A percentile compares a stretch with the other conserved stretches of the same genome.
Conservation (phyloP, 2,888 invertebrate species). For the Drosophila recens region DNA sequence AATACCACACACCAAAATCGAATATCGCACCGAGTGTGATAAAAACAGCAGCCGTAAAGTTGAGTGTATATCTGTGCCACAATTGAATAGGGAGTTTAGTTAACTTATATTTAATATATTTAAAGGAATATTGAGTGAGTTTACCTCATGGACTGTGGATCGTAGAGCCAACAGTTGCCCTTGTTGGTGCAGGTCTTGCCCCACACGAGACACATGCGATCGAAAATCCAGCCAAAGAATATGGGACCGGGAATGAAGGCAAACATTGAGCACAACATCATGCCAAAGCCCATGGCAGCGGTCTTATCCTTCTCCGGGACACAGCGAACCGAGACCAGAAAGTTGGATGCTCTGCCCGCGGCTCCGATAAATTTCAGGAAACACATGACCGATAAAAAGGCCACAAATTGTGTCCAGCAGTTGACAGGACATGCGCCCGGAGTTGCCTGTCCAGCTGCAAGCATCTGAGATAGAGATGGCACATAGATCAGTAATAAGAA, state of each 20-base stretch:
- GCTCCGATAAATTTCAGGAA: slow-evolving; percentile 87
- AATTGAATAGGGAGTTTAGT: not conserved
- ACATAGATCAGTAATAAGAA: not conserved
- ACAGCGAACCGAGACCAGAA: slow-evolving; percentile 88
- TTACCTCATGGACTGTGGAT: slow-evolving; percentile 87
- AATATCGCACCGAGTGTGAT: slow-evolving; percentile 88
- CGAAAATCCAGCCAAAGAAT: slow-evolving; percentile 90
- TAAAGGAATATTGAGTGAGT: not conserved
- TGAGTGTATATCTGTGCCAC: slow-evolving; percentile 87
- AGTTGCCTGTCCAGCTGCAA: slow-evolving; percentile 84
- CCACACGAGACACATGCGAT: slow-evolving; percentile 89
- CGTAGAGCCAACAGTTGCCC: slow-evolving; percentile 91
- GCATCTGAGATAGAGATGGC: not conserved
- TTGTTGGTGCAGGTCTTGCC: slow-evolving; percentile 89
- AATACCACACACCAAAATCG: slow-evolving; percentile 89
- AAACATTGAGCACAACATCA: slow-evolving; percentile 89
- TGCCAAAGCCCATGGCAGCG: slow-evolving; percentile 89
- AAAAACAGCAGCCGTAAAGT: slow-evolving; percentile 89
- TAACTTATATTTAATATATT: not conserved
- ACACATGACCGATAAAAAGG: slow-evolving; percentile 87
- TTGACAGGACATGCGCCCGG: slow-evolving; percentile 87
- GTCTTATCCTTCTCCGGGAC: slow-evolving; percentile 91
- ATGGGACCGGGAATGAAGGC: slow-evolving; percentile 92
- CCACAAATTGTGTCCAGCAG: slow-evolving; percentile 87
- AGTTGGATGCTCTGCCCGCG: slow-evolving; percentile 88